These are phyloP conservation scores for Desmodus rotundus DNA, from an alignment of 2,113 vertebrate genomes.

Conservation along the genomic window DNA sequence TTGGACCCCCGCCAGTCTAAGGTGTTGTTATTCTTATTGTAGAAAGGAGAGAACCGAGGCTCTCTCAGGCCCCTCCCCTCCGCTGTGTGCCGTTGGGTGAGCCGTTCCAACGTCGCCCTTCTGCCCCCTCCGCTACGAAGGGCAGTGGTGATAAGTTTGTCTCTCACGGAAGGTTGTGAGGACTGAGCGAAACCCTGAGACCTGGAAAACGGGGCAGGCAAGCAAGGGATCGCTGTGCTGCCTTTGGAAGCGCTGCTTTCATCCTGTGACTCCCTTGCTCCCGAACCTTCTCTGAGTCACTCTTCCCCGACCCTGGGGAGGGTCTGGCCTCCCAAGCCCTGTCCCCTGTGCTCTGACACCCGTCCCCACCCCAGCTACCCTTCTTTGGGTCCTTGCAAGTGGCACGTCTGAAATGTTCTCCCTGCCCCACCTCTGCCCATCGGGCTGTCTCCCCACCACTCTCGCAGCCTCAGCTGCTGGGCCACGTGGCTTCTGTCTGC, in stretches of 20 bases:
- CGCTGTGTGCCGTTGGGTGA: background rate
- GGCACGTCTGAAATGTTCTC: background rate
- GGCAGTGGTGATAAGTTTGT: background rate
- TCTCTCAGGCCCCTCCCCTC: background rate
- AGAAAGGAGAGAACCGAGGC: no score
- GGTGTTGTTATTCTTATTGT: no score
- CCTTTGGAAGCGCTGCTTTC: background rate
- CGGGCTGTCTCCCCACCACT: background rate
- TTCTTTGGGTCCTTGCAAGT: background rate
- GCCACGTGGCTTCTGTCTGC: background rate
- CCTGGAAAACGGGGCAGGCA: no score
- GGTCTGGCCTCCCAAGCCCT: background rate
- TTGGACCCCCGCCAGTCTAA: no score
- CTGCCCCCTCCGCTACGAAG: background rate
- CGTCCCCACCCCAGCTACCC: background rate
- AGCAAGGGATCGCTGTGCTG: accelerated
- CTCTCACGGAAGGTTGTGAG: background rate
- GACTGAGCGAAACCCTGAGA: background rate
- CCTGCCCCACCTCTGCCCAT: background rate
- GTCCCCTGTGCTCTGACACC: accelerated
- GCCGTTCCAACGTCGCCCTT: background rate
- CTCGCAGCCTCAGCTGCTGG: accelerated
- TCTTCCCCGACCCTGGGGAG: background rate
- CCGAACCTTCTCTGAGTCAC: background rate
- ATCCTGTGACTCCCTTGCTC: background rate